Evolutionary conservation across 2,888 invertebrate genomes (phyloP).

Genomic region (Leptinotarsa tumamoca): DNA sequence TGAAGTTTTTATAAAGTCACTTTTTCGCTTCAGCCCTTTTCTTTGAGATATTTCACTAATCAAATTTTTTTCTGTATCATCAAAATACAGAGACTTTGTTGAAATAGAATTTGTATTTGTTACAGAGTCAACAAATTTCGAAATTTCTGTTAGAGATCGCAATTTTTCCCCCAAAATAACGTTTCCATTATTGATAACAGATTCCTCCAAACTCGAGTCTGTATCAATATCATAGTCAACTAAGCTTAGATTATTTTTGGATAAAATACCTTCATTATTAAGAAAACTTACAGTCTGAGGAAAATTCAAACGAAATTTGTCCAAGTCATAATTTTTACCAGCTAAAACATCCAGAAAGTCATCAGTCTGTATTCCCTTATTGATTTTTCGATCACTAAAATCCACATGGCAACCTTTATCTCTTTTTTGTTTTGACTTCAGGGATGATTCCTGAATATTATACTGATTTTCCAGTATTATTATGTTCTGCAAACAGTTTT

Average conservation of each 20-base stretch:
- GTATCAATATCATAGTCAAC: constrained; percentile 61
- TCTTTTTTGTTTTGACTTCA: constrained; percentile 62
- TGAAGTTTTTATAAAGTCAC: constrained; percentile 48
- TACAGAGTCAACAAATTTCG: constrained; percentile 43
- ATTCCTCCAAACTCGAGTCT: constrained; percentile 54
- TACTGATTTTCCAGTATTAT: constrained; percentile 63
- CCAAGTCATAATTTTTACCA: constrained; percentile 41
- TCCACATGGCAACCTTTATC: constrained; percentile 68
- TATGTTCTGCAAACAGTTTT: constrained; percentile 63
- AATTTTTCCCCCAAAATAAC: constrained; percentile 46
- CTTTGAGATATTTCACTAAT: constrained; percentile 62
- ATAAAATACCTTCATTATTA: constrained; percentile 22
- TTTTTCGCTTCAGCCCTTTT: constrained; percentile 59
- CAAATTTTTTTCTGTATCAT: constrained; percentile 58
- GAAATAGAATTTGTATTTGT: constrained; percentile 39
- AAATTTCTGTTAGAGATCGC: constrained; percentile 43
- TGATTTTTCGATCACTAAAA: constrained; percentile 58
- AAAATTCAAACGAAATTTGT: constrained; percentile 42
- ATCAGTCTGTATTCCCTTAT: constrained; percentile 61
- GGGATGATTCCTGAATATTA: constrained; percentile 62
- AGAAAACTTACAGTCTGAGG: constrained; percentile 43
- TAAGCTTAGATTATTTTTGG: constrained; percentile 45
- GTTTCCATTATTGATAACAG: constrained; percentile 37
- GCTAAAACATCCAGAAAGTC: constrained; percentile 54
- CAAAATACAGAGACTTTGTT: constrained; percentile 52